Evolutionary conservation across 2,888 invertebrate genomes (phyloP).

Genomic region (Orthosia gracilis): DNA sequence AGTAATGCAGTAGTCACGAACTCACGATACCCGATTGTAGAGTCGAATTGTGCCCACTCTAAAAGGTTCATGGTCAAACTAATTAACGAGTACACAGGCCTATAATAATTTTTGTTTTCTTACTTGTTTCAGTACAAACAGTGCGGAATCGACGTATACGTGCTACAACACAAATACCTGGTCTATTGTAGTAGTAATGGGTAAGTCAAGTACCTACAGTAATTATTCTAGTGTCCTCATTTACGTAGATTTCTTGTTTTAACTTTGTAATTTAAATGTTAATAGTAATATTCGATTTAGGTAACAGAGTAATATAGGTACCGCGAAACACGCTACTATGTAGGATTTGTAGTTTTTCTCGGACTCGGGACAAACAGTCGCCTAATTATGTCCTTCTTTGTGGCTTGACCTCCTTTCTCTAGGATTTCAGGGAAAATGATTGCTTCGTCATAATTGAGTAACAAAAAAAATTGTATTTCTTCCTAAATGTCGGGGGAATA

Average conservation of each 20-base stretch:
- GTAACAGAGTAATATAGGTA: not conserved
- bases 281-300: slow-evolving; percentile 15
- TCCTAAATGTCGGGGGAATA: slow-evolving; percentile 47
- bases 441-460: slow-evolving; percentile 33
- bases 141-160: slow-evolving; percentile 52
- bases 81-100: slow-evolving; percentile 56
- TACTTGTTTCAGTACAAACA: slow-evolving; percentile 68
- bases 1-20: slow-evolving; percentile 55
- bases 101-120: slow-evolving; percentile 57
- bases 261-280: slow-evolving; percentile 27
- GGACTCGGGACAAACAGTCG: not conserved
- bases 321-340: slow-evolving; percentile 3
- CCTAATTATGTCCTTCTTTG: slow-evolving; percentile 39
- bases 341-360: slow-evolving; percentile 24
- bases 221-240: slow-evolving; percentile 43
- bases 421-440: slow-evolving; percentile 43
- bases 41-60: slow-evolving; percentile 41
- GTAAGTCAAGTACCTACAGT: slow-evolving; percentile 63
- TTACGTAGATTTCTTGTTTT: slow-evolving; percentile 30
- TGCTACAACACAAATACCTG: slow-evolving; percentile 40
- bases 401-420: slow-evolving; percentile 45
- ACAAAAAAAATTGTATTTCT: slow-evolving; percentile 48
- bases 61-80: slow-evolving; percentile 52
- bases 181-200: slow-evolving; percentile 62
- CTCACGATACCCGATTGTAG: slow-evolving; percentile 51